Percentiles rank a stretch among this genome's conserved stretches.
Conservation (phyloP, 2,113 vertebrate genomes). For the Chaetodon auriga region DNA sequence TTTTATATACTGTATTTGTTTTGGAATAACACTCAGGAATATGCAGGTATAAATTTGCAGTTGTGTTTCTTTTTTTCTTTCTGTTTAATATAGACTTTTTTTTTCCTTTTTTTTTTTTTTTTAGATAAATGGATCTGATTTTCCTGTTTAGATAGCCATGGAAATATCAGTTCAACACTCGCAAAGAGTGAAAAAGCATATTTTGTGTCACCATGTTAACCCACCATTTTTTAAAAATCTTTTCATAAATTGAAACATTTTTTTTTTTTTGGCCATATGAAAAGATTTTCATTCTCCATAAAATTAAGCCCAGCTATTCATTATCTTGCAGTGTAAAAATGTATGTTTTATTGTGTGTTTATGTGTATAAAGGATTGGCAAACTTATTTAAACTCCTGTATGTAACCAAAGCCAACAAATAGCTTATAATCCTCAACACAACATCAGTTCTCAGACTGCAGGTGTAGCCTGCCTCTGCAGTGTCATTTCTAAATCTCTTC, state of each 20-base stretch:
- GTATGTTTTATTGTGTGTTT: slow-evolving; percentile 46
- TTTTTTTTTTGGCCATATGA: slow-evolving; percentile 1
- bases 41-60: neutral
- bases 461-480: slow-evolving; percentile 47
- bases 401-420: slow-evolving; percentile 28
- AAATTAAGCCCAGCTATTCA: neutral
- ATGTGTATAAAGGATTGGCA: slow-evolving; percentile 53
- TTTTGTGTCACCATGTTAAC: neutral
- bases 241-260: slow-evolving; percentile 1
- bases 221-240: neutral
- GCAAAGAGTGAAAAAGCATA: neutral
- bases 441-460: slow-evolving; percentile 15
- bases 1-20: neutral
- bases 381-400: slow-evolving; percentile 44
- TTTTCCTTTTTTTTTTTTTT: neutral
- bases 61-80: slow-evolving; percentile 15
- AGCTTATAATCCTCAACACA: neutral
- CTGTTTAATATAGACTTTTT: neutral
- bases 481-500: slow-evolving; percentile 13
- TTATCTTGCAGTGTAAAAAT: neutral
- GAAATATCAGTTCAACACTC: neutral
- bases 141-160: neutral
- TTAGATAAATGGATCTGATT: neutral
- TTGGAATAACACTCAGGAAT: neutral
- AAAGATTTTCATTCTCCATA: neutral